phyloP scores from a whole-genome alignment of 2,113 vertebrate genomes.

The Cryptoleucopteryx plumbea region DNA sequence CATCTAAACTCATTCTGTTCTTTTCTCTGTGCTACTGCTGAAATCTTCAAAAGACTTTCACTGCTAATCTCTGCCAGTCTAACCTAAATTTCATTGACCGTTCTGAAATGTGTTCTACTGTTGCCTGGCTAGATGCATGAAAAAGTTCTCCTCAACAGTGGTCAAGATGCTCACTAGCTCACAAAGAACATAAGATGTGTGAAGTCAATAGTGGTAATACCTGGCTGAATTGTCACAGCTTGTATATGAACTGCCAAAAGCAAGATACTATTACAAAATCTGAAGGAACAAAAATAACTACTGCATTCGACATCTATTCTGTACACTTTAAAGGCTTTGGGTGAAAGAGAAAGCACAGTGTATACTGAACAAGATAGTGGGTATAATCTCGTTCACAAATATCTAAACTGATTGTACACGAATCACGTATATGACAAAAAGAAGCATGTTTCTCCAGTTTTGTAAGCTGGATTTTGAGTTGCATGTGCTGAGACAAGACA shows the following conservation, averaged over 20 bases:
- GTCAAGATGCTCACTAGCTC: not conserved
- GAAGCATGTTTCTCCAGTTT: not conserved
- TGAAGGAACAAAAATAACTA: not conserved
- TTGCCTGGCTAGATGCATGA: not conserved
- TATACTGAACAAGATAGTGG: not conserved
- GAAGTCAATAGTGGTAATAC: not conserved
- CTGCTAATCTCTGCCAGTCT: not conserved
- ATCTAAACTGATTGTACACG: not conserved
- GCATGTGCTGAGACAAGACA: not conserved
- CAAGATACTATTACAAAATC: not conserved
- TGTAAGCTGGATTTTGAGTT: not conserved
- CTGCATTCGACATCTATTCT: not conserved
- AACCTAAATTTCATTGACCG: not conserved
- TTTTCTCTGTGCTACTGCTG: not conserved
- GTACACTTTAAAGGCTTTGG: not conserved
- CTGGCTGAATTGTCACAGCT: not conserved
- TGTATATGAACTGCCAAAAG: not conserved
- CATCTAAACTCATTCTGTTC: not conserved
- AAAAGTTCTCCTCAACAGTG: not conserved
- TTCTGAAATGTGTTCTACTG: not conserved
- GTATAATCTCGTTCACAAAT: not conserved
- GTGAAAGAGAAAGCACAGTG: not conserved
- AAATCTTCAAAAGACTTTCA: not conserved
- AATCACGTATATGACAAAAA: not conserved
- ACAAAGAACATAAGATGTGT: not conserved